A percentile compares a stretch with the other conserved stretches of the same genome.
phyloP scores from a whole-genome alignment of 2,113 vertebrate species.

The Prionailurus bengalensis region DNA sequence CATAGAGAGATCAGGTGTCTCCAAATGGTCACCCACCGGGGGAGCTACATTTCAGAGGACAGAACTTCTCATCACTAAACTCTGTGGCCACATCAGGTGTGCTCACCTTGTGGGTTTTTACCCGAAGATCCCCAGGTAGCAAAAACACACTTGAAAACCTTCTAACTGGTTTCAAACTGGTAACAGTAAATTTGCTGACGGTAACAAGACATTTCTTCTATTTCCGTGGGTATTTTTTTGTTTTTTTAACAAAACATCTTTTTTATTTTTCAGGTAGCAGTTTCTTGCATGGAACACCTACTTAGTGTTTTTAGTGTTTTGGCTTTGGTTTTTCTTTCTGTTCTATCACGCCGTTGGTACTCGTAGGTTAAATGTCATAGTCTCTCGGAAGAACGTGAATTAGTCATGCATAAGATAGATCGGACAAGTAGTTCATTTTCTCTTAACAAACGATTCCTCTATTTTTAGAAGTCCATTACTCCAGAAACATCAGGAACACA shows the following conservation, averaged over 20 bases:
- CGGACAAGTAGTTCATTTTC: conserved; percentile 59
- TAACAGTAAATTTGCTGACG: neutral
- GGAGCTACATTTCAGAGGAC: neutral
- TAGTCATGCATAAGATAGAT: neutral
- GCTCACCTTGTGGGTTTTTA: neutral
- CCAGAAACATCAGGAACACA: conserved; percentile 65
- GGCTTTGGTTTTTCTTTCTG: neutral
- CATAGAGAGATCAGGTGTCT: neutral
- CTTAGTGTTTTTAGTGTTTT: neutral
- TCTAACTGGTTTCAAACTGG: neutral
- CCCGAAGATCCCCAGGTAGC: neutral
- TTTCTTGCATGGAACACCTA: neutral
- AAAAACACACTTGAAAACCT: neutral
- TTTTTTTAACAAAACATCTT: neutral
- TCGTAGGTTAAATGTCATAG: neutral
- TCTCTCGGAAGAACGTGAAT: neutral
- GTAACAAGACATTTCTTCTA: neutral
- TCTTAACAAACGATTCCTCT: neutral
- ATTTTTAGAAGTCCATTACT: conserved; percentile 68
- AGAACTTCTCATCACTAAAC: neutral
- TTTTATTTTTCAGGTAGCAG: neutral
- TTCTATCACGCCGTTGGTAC: accelerated
- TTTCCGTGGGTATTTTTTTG: neutral
- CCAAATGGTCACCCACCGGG: neutral
- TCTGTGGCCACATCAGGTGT: accelerated